These are phyloP conservation scores for Rhizoglyphus robini DNA, from an alignment of 1,140 invertebrate species.

Conservation along the genomic window DNA sequence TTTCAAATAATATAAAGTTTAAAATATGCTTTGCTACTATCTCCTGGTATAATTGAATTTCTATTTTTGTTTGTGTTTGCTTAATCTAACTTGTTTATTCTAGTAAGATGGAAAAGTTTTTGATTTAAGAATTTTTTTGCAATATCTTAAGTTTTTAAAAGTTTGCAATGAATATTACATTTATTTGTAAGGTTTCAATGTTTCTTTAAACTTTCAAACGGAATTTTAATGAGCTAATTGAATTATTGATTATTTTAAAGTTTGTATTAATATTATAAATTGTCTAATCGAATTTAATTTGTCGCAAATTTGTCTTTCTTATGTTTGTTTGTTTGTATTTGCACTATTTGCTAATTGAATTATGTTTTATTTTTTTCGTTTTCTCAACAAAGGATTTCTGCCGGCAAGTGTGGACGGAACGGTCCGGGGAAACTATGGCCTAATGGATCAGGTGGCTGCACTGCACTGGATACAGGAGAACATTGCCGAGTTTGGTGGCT, in stretches of 20 bases:
- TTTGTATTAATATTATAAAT: not conserved
- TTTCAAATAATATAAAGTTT: too few species aligned
- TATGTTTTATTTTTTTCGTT: not conserved
- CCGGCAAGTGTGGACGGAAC: conserved; percentile 25
- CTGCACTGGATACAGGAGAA: conserved; percentile 89
- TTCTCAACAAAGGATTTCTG: conserved; percentile 25
- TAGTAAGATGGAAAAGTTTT: too few species aligned
- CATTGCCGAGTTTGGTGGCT: conserved; percentile 77
- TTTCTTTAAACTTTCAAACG: not conserved
- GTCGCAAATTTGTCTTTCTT: not conserved
- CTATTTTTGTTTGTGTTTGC: too few species aligned
- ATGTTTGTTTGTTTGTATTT: not conserved
- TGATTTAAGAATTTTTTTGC: too few species aligned
- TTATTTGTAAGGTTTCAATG: too few species aligned
- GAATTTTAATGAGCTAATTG: not conserved
- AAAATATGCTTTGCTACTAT: too few species aligned
- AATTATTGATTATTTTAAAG: not conserved
- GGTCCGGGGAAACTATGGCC: conserved; percentile 67
- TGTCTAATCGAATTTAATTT: not conserved
- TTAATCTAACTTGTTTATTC: too few species aligned
- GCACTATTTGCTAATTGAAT: not conserved
- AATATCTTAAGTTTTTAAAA: too few species aligned
- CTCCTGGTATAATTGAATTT: too few species aligned
- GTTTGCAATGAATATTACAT: too few species aligned
- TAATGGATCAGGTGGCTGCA: conserved; percentile 88